Evolutionary conservation across 2,113 vertebrate genomes (phyloP), one percentile per base, ranked within the genome.

Genomic region (Haliaeetus leucogaster): DNA sequence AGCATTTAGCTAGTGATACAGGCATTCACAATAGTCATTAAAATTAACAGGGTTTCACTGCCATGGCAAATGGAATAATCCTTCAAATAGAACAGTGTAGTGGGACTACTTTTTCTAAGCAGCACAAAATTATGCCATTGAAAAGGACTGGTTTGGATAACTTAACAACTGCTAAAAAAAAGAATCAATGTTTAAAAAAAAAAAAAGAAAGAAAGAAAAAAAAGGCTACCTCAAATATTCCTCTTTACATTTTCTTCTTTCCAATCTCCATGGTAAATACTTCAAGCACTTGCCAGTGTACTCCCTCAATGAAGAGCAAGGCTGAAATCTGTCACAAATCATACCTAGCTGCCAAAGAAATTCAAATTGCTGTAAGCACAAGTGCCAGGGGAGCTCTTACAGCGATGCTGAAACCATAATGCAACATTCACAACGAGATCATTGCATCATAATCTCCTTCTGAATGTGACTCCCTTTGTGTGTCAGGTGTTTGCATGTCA

Each of bases 241-340:
- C 20, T 90, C 67, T 94, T 27, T 50, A 76, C 13, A 18, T 86
- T 73, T 53, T 93, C 56, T 95, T 63, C 40, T 90, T 90, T 91
- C 45, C 92, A 95, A 22, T 97, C 91, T 97, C 92, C n/a, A 71
- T 92, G 96, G 78, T 89, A 96, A 95, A 97, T 96, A 93, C 82
- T 85, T 97, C 81, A 90, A 93, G 77, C 91, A 95, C 59, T 97
- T 97, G 95, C 95, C 88, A 94, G 73, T 92, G 42, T 96, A 97
- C 71, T 97, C 81, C 82, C 78, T 91, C 96, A 96, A 90, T 97
- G 97, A 98, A 95, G 95, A 97, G 81, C 94, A 96, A 96, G 80
- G 95, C 95, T 98, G 97, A 98, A 97, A 97, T 97, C 89, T 96
- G 94, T 95, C 97, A 97, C 98, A 98, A 98, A 98, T 98, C 98